phyloP scores from a whole-genome alignment of 2,888 invertebrate species.

The Xestia rhomboidea region DNA sequence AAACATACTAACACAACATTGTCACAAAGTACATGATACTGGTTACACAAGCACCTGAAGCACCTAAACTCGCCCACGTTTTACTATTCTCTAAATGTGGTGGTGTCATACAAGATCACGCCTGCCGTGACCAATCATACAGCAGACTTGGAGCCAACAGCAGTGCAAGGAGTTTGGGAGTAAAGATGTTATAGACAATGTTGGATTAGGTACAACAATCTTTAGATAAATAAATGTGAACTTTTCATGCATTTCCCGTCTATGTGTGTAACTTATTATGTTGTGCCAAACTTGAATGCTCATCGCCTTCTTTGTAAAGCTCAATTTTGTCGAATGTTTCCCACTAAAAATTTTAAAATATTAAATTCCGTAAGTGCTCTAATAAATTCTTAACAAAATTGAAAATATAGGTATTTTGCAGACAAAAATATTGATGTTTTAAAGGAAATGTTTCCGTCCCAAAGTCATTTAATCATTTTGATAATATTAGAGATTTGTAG shows the following conservation, averaged over 20 bases:
- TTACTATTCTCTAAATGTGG: conserved; percentile 11
- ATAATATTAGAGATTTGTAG: conserved; percentile 76
- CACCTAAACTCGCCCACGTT: conserved; percentile 21
- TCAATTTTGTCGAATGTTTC: conserved; percentile 54
- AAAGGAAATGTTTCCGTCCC: conserved; percentile 89
- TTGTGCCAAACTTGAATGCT: conserved; percentile 72
- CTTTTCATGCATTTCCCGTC: conserved; percentile 53
- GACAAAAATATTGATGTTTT: conserved; percentile 70
- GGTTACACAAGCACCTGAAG: conserved; percentile 39
- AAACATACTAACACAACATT: conserved; percentile 26
- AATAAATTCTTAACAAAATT: conserved; percentile 51
- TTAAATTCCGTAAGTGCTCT: conserved; percentile 52
- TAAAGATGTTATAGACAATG: conserved; percentile 21
- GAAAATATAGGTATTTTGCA: conserved; percentile 60
- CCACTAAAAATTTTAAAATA: conserved; percentile 29
- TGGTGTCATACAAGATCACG: conserved; percentile 26
- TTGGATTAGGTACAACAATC: conserved; percentile 27
- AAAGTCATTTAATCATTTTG: conserved; percentile 87
- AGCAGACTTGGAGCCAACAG: conserved; percentile 7
- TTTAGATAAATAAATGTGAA: conserved; percentile 60
- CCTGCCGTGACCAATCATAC: conserved; percentile 11
- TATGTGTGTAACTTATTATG: conserved; percentile 57
- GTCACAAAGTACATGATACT: conserved; percentile 30
- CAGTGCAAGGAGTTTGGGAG: conserved; percentile 18
- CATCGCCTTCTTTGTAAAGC: conserved; percentile 60